phyloP scores from a whole-genome alignment of 2,797 vertebrate species.

The Enteromius anoplus region DNA sequence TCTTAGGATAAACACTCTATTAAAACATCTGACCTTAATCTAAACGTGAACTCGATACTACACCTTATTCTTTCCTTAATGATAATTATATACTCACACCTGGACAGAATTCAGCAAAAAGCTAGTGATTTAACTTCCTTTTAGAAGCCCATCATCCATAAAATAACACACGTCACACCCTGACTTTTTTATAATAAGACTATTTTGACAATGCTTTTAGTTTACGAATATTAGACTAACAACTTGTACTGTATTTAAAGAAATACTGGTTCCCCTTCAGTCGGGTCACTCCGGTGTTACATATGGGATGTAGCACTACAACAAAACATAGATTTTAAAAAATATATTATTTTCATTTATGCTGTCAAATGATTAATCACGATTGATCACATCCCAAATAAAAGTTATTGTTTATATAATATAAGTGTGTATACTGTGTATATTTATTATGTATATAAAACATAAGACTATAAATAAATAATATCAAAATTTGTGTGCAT shows the following conservation, averaged over 20 bases:
- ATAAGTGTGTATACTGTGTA: too few species aligned
- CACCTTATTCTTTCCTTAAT: slow-evolving; percentile 5
- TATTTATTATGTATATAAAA: too few species aligned
- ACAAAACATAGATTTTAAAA: not conserved
- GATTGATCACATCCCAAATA: too few species aligned
- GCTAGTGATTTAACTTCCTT: not conserved
- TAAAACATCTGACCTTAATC: slow-evolving; percentile 48
- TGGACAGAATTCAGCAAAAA: not conserved
- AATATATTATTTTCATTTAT: too few species aligned
- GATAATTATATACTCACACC: slow-evolving; percentile 23
- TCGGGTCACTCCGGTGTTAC: too few species aligned
- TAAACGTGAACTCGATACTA: slow-evolving; percentile 22
- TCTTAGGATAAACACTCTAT: slow-evolving; percentile 36
- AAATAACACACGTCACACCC: not conserved
- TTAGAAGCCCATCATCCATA: slow-evolving; percentile 3
- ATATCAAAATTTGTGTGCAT: too few species aligned
- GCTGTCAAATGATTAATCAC: too few species aligned
- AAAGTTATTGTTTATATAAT: too few species aligned
- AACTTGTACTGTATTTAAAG: not conserved
- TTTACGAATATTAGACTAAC: not conserved
- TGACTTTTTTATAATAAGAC: not conserved
- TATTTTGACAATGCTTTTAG: slow-evolving; percentile 15
- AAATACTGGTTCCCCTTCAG: not conserved
- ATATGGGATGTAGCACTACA: not conserved
- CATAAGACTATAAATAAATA: too few species aligned